Conservation (phyloP, 1,140 invertebrate genomes). For the Ceratina japonica region DNA sequence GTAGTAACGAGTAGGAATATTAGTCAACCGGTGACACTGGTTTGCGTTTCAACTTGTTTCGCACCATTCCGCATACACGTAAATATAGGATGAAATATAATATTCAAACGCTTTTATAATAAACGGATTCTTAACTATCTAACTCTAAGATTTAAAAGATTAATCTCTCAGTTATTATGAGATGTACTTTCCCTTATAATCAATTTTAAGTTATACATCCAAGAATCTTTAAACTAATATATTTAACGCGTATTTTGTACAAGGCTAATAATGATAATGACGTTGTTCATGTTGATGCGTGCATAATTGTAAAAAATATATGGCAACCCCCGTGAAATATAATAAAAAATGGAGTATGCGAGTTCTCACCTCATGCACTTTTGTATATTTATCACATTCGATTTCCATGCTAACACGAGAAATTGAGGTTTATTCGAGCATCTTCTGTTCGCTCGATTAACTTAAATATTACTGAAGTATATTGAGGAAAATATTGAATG, state of each 20-base stretch:
- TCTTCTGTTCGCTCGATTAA: too few relatives aligned
- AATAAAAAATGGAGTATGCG: too few relatives aligned
- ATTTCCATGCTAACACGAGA: too few relatives aligned
- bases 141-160: not conserved
- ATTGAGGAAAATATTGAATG: too few relatives aligned
- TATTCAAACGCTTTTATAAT: not conserved
- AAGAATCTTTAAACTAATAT: not conserved
- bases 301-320: not conserved
- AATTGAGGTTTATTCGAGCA: too few relatives aligned
- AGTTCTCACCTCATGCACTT: too few relatives aligned
- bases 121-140: not conserved
- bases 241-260: not conserved
- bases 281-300: not conserved
- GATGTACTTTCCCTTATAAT: too few relatives aligned
- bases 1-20: constrained; percentile 48
- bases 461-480: too few relatives aligned
- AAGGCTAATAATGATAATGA: not conserved
- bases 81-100: constrained; percentile 36
- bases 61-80: constrained; percentile 1
- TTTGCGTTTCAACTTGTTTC: constrained; percentile 18
- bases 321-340: too few relatives aligned
- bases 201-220: not conserved
- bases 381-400: too few relatives aligned
- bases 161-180: too few relatives aligned
- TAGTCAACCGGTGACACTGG: constrained; percentile 43